Evolutionary conservation across 2,888 invertebrate genomes (phyloP), one percentile per base, ranked within the genome.

Genomic region (Cheilosia grossa): DNA sequence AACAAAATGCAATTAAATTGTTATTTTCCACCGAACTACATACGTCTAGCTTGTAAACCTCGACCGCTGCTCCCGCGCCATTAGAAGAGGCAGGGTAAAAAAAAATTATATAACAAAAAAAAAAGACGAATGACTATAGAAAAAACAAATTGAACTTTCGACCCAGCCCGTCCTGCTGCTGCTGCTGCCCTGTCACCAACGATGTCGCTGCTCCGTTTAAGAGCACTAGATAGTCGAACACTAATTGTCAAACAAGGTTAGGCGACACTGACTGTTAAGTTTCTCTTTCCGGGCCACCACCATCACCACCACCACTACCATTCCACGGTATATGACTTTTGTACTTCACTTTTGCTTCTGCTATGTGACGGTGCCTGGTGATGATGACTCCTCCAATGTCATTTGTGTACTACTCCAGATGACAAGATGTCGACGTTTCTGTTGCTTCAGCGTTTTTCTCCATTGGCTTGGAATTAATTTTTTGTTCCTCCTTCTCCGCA

Each of bases 211-310:
- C 63, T 40, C 47, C 70, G 74, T 73, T 74, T 83, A 83, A 79
- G 66, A 59, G 67, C 49, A 61, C 70, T 63, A 61, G 74, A 80
- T 56, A 80, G 80, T 70, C 75, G 59, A 77, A 85, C 85, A 85
- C 77, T 85, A 85, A 85, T 85, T 85, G 75, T 81, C 72, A 64
- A 85, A 61, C 80, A 72, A 85, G 81, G 85, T 85, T 80, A 85
- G 64, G 33, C 75, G 54, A 85, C 67, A 72, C 59, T 64, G 67
- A 70, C 80, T 66, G 83, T 66, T 66, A 64, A 83, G 69, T 64
- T 72, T 27, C 24, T 49, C 59, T 61, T 54, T 40, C 66, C 42
- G 40, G 64, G 30, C n/a, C 37, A 59, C 49, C 33, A 21, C 51
- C 42, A 21, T 21, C 40, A 21, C 4, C 13, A 61, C 10, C 9